A percentile compares a stretch with the other conserved stretches of the same genome.
phyloP scores from a whole-genome alignment of 2,888 invertebrate genomes.

The Norana najaformis region DNA sequence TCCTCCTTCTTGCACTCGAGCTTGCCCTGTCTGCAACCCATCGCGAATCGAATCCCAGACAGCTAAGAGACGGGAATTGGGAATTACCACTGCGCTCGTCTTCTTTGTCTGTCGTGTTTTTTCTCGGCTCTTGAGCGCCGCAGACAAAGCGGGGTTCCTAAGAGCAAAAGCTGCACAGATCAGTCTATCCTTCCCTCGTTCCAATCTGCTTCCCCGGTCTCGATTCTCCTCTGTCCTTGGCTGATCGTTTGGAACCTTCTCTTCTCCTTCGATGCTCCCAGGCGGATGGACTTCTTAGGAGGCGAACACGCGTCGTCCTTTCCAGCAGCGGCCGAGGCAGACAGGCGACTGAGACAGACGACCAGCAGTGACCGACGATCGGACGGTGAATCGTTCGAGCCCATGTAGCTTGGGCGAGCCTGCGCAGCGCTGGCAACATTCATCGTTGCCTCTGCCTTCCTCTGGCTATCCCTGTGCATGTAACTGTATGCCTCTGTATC shows the following conservation, averaged over 20 bases:
- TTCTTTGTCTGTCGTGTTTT: background rate
- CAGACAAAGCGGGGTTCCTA: background rate
- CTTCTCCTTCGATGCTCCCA: background rate
- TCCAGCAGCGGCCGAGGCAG: background rate
- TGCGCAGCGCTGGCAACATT: background rate
- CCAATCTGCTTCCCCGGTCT: background rate
- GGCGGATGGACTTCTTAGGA: background rate
- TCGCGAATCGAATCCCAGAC: background rate
- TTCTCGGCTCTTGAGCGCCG: background rate
- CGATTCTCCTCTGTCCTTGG: background rate
- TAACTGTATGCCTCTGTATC: too few species aligned
- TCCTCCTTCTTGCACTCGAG: conserved; percentile 30
- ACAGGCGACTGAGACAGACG: background rate
- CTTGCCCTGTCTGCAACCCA: conserved; percentile 40
- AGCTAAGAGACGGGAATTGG: background rate
- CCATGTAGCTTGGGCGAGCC: background rate
- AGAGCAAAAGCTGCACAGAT: background rate
- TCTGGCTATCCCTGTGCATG: too few species aligned
- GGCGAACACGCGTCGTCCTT: background rate
- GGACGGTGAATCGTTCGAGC: background rate
- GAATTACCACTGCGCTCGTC: background rate
- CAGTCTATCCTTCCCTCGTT: background rate
- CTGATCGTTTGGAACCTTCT: background rate
- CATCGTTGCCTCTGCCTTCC: background rate
- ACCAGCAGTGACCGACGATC: background rate